These are phyloP conservation scores for Chrysemys picta DNA, from an alignment of 2,113 vertebrate species.

Conservation along the genomic window DNA sequence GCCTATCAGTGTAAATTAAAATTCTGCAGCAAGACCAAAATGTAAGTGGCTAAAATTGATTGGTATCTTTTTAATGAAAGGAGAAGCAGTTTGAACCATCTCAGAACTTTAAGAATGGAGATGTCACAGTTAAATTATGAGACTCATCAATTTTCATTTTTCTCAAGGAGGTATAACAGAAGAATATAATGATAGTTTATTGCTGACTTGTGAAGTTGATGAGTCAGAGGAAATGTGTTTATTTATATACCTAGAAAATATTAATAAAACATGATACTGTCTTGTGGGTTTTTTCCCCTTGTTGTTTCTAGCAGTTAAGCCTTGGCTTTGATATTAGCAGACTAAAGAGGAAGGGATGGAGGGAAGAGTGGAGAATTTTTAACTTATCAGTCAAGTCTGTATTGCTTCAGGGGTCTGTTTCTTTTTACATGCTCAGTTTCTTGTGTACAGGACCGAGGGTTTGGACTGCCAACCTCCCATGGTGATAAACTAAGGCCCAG, in stretches of 20 bases:
- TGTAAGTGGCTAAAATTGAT: background rate
- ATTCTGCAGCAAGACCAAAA: background rate
- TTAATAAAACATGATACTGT: background rate
- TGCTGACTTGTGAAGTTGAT: background rate
- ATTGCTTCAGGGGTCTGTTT: background rate
- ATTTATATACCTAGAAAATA: background rate
- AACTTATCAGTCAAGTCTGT: background rate
- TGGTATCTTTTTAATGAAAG: background rate
- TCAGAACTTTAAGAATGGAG: background rate
- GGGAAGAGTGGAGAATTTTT: background rate
- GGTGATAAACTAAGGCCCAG: constrained; percentile 1
- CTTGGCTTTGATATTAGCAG: background rate
- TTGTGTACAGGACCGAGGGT: background rate
- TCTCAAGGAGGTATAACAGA: background rate
- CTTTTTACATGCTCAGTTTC: constrained; percentile 30
- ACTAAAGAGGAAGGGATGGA: background rate
- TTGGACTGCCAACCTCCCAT: constrained; percentile 19
- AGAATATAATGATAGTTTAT: background rate
- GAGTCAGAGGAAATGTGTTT: background rate
- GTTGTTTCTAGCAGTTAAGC: background rate
- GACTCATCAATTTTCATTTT: background rate
- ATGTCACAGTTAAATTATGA: background rate
- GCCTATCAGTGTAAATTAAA: background rate
- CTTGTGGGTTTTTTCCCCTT: background rate
- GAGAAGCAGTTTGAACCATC: background rate